Base-by-base conservation (phyloP, 2,797 vertebrate genomes). In the Falco biarmicus region DNA sequence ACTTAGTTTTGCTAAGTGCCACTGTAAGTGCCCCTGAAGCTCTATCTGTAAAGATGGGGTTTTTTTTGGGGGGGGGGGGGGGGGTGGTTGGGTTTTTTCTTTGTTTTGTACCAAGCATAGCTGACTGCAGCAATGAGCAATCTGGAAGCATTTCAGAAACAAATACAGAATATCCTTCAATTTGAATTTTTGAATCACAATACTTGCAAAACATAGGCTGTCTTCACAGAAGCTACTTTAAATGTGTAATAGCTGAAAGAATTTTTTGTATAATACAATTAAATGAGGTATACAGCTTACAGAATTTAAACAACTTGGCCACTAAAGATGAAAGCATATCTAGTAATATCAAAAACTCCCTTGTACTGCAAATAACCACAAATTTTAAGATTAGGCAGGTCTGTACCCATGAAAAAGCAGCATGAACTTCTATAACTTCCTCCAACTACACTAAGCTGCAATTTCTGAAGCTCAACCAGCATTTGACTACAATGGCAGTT, bases 61-160 rank as follows among this genome's bases (percentile, higher is more conserved):
- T 11, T 31, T 50, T 41, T 69, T 51, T 81, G 26, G n/a, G 37
- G 37, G 37, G 37, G 37, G 37, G 37, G 10, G 37, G 37, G 10
- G 11, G 11, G 37, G 11, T 9, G 37, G 9, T 37, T 37, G n/a
- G n/a, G n/a, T 41, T 13, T 41, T 41, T 37, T 45, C 13, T 31
- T 50, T 41, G 41, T 85, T 45, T 18, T 45, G 13, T 19, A 90
- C 63, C 13, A 3, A 80, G 48, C 34, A 59, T 6, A 61, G 80
- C 24, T 82, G 85, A 83, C 66, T 75, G 64, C 57, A 90, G 6
- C 57, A 84, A 71, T 1, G 1, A 87, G 31, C 39, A 57, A 81
- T 50, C 81, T 92, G 63, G 31, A 91, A 89, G 39, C 59, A 85
- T 32, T 91, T 80, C 80, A 89, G 60, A 92, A 95, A 87, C n/a